Percentiles rank a stretch among this genome's conserved stretches.
Conservation (phyloP, 1,140 invertebrate species). For the Bicyclus anynana region DNA sequence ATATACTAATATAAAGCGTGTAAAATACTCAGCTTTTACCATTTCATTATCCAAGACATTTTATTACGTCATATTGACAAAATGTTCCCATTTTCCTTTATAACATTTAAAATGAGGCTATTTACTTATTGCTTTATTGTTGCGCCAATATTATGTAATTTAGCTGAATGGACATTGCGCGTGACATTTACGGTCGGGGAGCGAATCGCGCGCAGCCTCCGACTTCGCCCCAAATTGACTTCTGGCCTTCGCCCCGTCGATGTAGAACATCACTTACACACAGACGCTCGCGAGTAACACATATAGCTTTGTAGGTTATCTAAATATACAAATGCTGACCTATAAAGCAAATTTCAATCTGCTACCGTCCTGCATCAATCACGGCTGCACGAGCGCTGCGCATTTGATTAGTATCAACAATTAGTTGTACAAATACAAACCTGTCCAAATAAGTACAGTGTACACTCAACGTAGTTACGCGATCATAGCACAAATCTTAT, state of each 20-base stretch:
- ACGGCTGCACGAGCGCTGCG: background rate
- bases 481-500: slow-evolving; percentile 21
- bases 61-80: slow-evolving; percentile 7
- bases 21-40: background rate
- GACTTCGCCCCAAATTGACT: slow-evolving; percentile 49
- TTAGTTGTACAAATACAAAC: background rate
- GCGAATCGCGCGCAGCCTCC: slow-evolving; percentile 42
- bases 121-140: slow-evolving; percentile 13
- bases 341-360: background rate
- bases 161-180: slow-evolving; percentile 23
- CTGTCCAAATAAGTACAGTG: slow-evolving; percentile 4
- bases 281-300: background rate
- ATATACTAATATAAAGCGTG: too few relatives aligned
- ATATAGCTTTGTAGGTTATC: background rate
- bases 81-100: slow-evolving; percentile 3
- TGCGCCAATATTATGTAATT: slow-evolving; percentile 26
- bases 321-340: slow-evolving; percentile 4
- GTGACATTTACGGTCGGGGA: slow-evolving; percentile 53
- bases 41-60: background rate
- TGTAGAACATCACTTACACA: slow-evolving; percentile 35
- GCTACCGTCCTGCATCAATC: background rate
- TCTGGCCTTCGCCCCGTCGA: slow-evolving; percentile 47
- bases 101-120: slow-evolving; percentile 17
- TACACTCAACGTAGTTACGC: background rate
- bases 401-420: slow-evolving; percentile 4